Base-by-base conservation (phyloP, 2,797 vertebrate species). In the Mus minutoides region DNA sequence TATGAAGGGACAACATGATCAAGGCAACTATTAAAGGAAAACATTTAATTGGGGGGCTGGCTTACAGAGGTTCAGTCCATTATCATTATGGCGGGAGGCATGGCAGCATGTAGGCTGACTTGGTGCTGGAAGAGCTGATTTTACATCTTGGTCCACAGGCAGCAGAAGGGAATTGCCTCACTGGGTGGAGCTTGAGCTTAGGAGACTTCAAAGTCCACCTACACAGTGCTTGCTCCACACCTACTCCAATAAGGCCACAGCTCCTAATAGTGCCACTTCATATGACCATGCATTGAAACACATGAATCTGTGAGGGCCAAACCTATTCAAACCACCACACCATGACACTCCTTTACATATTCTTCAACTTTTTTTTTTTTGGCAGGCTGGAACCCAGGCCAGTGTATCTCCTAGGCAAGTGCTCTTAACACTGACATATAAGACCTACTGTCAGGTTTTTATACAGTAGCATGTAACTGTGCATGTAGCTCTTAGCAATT, bases 381-480 rank as follows among this genome's bases (percentile, higher is more conserved):
- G 67, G 29, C 7, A 78, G 16, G 2, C 8, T 56, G 26, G 31
- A 75, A 84, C 29, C 31, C 24, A 84, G 52, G 37, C 34, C 43
- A n/a, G 52, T 60, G 14, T 31, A n/a, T 26, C 0, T 84, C 6
- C 4, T 49, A 62, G 56, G 34, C 34, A 85, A 26, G 43, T 76
- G 43, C 26, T 19, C 24, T 76, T 76, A 62, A 83, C 58, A 60
- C 34, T 80, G 78, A 37, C 2, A 19, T 37, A 80, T n/a, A 80
- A 56, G 13, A 37, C 52, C 78, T n/a, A 24, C 31, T 31, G 52
- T 16, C 37, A 78, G 19, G 77, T 46, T 95, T 40, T 58, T 84
- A 34, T 78, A 54, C 82, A 78, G 54, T 89, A 89, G 90, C 56
- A 94, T 60, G 3, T 91, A 69, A 92, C 67, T 90, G 46, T 94